Base-by-base conservation (phyloP, 2,888 invertebrate genomes). In the Entomobrya proxima region DNA sequence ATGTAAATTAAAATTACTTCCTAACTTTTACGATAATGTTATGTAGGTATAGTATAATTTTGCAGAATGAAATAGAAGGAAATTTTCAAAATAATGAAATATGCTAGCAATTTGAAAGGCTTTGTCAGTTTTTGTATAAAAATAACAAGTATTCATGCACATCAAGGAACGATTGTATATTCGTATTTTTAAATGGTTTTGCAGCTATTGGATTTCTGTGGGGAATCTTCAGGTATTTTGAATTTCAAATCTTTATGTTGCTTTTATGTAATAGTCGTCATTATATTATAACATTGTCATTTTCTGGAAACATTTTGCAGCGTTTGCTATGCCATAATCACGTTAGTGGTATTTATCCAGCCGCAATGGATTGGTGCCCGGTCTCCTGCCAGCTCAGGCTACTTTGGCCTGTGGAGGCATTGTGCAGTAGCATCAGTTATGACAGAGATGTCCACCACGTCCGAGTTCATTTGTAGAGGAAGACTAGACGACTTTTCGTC, bases 291-390 rank as follows among this genome's bases (percentile, higher is more conserved):
- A 55, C 55, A 5, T 55, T 55, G 15, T 52, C 52, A 44, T 15
- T 44, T 44, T 44, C n/a, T 3, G 50, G 37, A n/a, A 77, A 18
- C 32, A 32, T 50, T 44, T 5, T 64, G 7, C 27, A 97, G 98
- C 90, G 96, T 98, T 91, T 98, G 98, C 93, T 98, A 97, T 92
- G 97, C 97, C 89, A 98, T 99, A 91, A 97, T 99, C 91, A 96
- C 96, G 91, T 95, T 97, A 90, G 97, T 99, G 40, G 96, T 98
- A 4, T 98, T 99, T 92, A 95, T 98, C 85, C 98, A 98, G 21
- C 93, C 91, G 86, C 89, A 91, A 83, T 91, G 91, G 91, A 88
- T 91, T 5, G 91, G 90, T 69, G 87, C 88, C 6, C 30, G 86
- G 50, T 64, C 86, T n/a, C 85, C 89, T 0, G 88, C 86, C n/a